Conservation (phyloP, 2,888 invertebrate genomes). For the Diaphora mendica region DNA sequence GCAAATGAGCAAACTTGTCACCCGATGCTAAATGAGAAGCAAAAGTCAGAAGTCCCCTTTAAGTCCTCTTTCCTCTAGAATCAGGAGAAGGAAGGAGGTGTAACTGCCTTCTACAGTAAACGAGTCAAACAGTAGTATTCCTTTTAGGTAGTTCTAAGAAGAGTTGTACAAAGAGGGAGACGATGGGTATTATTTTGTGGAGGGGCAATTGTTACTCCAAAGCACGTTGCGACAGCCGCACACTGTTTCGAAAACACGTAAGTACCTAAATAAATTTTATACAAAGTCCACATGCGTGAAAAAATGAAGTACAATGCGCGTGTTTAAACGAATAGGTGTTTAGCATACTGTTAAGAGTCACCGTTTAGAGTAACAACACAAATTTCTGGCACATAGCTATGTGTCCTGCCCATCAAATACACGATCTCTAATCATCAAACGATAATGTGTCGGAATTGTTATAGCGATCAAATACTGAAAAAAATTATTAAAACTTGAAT, state of each 20-base stretch:
- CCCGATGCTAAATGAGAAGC: neutral
- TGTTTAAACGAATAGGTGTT: neutral
- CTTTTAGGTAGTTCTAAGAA: constrained; percentile 5
- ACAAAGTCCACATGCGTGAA: neutral
- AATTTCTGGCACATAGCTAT: neutral
- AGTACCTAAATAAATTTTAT: neutral
- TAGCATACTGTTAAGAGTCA: neutral
- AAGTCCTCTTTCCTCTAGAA: neutral
- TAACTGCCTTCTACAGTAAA: neutral
- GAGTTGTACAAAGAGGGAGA: neutral
- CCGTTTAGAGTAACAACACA: neutral
- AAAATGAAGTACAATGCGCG: neutral
- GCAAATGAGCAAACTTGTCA: neutral
- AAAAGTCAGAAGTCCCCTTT: neutral
- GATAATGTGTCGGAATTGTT: no score
- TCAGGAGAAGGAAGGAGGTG: neutral
- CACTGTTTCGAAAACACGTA: neutral
- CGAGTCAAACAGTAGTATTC: neutral
- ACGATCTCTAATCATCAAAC: neutral
- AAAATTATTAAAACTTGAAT: no score
- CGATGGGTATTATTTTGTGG: constrained; percentile 1
- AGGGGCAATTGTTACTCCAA: constrained; percentile 7
- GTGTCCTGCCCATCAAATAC: no score
- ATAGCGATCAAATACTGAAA: no score
- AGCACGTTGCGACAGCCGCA: neutral